Conservation (phyloP, 2,797 vertebrate genomes). For the Synaphobranchus kaupii region DNA sequence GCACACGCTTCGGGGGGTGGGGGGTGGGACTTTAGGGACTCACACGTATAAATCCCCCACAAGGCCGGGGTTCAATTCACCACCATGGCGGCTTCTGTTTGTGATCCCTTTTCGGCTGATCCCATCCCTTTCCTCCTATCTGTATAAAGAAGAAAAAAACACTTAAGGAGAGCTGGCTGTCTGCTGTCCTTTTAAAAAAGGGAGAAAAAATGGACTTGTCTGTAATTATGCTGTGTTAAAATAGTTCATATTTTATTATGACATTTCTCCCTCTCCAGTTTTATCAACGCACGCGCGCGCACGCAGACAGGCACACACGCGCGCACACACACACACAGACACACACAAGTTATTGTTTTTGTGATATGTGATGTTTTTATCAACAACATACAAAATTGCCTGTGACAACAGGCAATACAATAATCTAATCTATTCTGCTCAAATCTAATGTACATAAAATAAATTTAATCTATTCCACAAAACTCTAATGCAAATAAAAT, state of each 20-base stretch:
- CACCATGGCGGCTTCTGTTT: background rate
- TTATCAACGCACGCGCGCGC: background rate
- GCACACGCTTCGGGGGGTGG: background rate
- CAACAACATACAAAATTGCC: no score
- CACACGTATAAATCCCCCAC: background rate
- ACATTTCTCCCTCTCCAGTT: background rate
- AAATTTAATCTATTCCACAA: background rate
- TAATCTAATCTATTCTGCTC: background rate
- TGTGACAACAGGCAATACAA: background rate
- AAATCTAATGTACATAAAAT: background rate
- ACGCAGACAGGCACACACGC: background rate
- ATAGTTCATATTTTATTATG: background rate
- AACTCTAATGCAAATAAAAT: background rate
- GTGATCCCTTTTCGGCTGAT: background rate
- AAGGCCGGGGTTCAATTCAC: no score
- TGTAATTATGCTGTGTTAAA: background rate
- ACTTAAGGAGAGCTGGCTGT: no score
- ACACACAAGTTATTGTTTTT: background rate
- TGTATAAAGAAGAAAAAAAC: background rate
- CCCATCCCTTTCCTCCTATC: background rate
- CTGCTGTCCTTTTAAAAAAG: no score
- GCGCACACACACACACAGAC: background rate
- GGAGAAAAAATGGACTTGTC: no score
- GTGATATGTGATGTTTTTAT: background rate
- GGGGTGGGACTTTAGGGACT: background rate